phyloP scores from a whole-genome alignment of 2,113 vertebrate genomes.

The Scophthalmus maximus region DNA sequence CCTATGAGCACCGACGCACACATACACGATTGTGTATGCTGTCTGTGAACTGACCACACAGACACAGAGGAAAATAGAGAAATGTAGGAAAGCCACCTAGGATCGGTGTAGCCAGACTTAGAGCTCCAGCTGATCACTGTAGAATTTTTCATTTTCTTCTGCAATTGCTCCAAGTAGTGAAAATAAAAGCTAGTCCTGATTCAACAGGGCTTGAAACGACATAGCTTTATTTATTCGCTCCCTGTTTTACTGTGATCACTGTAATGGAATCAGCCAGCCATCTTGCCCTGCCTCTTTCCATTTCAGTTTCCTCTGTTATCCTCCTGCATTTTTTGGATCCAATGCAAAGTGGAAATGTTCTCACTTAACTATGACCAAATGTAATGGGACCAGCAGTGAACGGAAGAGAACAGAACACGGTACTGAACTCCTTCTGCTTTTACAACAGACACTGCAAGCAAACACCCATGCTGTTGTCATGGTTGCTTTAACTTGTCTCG shows the following conservation, averaged over 20 bases:
- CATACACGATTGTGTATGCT: slow-evolving; percentile 18
- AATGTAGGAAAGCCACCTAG: slow-evolving; percentile 36
- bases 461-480: slow-evolving; percentile 37
- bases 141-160: slow-evolving; percentile 14
- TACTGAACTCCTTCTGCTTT: slow-evolving; percentile 34
- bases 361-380: slow-evolving; percentile 30
- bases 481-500: slow-evolving; percentile 33
- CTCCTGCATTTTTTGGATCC: slow-evolving; percentile 10
- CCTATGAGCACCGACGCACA: slow-evolving; percentile 26
- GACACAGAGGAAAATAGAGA: slow-evolving; percentile 1
- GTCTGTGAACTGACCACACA: slow-evolving; percentile 19
- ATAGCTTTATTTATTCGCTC: background rate
- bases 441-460: slow-evolving; percentile 7
- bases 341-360: slow-evolving; percentile 51
- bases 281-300: slow-evolving; percentile 2
- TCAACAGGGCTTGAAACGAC: slow-evolving; percentile 6
- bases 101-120: background rate
- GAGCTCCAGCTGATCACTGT: slow-evolving; percentile 1
- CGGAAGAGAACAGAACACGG: slow-evolving; percentile 3
- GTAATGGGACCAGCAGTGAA: slow-evolving; percentile 28
- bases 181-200: slow-evolving; percentile 23
- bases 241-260: background rate
- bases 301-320: slow-evolving; percentile 17
- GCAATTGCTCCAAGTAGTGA: background rate
- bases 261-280: slow-evolving; percentile 18